Evolutionary conservation across 1,140 invertebrate species (phyloP).

Genomic region (Meloidogyne exigua): DNA sequence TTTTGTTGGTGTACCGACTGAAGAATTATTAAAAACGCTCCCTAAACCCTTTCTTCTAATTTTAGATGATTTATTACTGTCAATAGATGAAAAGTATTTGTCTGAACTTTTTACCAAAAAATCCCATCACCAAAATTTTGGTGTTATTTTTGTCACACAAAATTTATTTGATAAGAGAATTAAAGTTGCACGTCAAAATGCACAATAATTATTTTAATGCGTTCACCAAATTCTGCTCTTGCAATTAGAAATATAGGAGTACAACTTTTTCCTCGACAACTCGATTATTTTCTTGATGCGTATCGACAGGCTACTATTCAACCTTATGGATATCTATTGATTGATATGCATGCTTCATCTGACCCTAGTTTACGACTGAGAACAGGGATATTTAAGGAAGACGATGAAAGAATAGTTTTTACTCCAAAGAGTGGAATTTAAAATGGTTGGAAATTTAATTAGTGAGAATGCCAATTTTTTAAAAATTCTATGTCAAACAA

Average conservation of each 20-base stretch:
- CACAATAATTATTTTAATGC: conserved; percentile 15
- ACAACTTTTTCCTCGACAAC: conserved; percentile 7
- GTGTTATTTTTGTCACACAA: conserved; percentile 10
- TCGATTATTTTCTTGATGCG: conserved; percentile 20
- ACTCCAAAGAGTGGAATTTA: conserved; percentile 6
- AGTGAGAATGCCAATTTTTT: conserved; percentile 6
- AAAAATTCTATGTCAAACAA: background rate
- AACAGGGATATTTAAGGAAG: conserved; percentile 16
- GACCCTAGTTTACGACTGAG: conserved; percentile 12
- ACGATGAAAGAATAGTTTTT: background rate
- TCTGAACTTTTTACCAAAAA: conserved; percentile 26
- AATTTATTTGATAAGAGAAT: conserved; percentile 13
- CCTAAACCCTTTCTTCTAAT: conserved; percentile 15
- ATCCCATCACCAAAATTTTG: conserved; percentile 14
- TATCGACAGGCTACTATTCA: conserved; percentile 9
- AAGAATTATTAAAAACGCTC: background rate
- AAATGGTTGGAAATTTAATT: background rate
- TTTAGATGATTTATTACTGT: conserved; percentile 16
- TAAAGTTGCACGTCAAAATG: conserved; percentile 17
- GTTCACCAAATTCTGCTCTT: conserved; percentile 13
- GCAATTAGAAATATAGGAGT: conserved; percentile 4
- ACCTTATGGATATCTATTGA: conserved; percentile 15
- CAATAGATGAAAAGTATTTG: conserved; percentile 13
- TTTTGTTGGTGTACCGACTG: conserved; percentile 11
- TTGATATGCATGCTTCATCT: conserved; percentile 18